Evolutionary conservation across 1,140 invertebrate genomes (phyloP).

Genomic region (Phymorhynchus buccinoides): DNA sequence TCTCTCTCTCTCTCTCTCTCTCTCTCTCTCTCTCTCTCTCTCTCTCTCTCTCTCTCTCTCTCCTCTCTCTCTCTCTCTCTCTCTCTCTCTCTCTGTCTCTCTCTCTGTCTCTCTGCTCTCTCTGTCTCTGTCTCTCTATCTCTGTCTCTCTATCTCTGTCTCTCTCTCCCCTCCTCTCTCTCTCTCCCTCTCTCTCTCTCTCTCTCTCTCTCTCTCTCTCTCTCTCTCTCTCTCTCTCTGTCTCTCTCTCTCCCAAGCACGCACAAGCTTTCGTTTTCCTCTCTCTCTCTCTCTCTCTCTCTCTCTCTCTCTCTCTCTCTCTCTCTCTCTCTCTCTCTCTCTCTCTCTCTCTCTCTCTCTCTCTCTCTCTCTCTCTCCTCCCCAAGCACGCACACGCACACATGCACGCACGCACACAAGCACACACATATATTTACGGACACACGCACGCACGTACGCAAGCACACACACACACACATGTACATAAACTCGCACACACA

Average conservation of each 20-base stretch:
- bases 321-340: too few species aligned
- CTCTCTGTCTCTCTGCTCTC: background rate
- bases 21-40: background rate
- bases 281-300: background rate
- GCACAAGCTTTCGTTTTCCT: too few species aligned
- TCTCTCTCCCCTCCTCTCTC: too few species aligned
- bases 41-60: background rate
- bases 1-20: background rate
- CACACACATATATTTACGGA: conserved; percentile 1
- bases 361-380: too few species aligned
- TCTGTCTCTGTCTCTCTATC: too few species aligned
- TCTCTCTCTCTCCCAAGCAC: too few species aligned
- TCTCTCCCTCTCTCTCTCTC: too few species aligned
- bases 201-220: too few species aligned
- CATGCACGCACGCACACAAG: background rate
- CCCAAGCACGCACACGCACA: background rate
- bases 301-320: too few species aligned
- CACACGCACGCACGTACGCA: conserved; percentile 4
- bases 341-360: too few species aligned
- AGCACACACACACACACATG: background rate
- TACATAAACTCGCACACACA: background rate
- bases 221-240: too few species aligned
- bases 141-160: too few species aligned
- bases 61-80: background rate
- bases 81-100: conserved; percentile 2